Evolutionary conservation across 2,113 vertebrate species (phyloP).

Genomic region (Hippolais icterina): DNA sequence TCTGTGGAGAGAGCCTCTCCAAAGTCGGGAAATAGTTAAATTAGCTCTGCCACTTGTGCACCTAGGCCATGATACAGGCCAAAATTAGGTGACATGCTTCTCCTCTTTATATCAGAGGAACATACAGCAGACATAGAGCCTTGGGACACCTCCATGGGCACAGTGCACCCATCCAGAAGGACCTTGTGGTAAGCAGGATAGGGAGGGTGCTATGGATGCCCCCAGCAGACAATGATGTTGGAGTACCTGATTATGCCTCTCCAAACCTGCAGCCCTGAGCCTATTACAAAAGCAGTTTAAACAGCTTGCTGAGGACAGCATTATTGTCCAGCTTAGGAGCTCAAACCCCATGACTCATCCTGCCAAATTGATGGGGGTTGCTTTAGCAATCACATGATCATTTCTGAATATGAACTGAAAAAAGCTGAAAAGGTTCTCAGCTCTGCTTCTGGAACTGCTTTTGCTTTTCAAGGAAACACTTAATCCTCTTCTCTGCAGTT

Average conservation of each 20-base stretch:
- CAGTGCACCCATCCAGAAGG: fast-evolving
- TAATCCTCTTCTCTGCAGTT: neutral
- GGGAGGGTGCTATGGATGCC: fast-evolving
- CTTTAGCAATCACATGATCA: neutral
- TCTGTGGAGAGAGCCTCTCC: fast-evolving
- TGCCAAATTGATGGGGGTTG: neutral
- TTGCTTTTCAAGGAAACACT: neutral
- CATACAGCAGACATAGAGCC: fast-evolving
- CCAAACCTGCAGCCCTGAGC: neutral
- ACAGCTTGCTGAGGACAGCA: neutral
- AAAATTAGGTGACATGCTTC: neutral
- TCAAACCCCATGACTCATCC: neutral
- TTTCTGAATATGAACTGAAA: neutral
- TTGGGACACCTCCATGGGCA: fast-evolving
- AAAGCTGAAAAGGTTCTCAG: neutral
- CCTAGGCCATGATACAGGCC: neutral
- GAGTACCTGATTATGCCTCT: neutral
- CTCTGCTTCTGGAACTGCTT: neutral
- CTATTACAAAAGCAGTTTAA: neutral
- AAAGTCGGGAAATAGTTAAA: neutral
- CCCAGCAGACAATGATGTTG: neutral
- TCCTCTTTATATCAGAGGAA: neutral
- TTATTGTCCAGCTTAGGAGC: neutral
- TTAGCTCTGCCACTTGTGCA: constrained; percentile 3
- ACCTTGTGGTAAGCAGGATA: neutral